phyloP scores from a whole-genome alignment of 2,113 vertebrate genomes.

The Pomatorhinus ruficollis region DNA sequence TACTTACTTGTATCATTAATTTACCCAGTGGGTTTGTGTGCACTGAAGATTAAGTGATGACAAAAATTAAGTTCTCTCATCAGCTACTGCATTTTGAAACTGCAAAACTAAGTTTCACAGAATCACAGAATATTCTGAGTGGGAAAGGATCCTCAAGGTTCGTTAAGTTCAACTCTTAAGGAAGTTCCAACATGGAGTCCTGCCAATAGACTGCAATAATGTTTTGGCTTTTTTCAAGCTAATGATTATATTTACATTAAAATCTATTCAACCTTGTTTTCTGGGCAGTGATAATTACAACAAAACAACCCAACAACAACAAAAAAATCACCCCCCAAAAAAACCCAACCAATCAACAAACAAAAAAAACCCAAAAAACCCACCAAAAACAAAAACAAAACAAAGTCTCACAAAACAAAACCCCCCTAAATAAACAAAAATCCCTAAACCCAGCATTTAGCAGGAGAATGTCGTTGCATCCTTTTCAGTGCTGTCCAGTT shows the following conservation, averaged over 20 bases:
- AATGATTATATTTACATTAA: not conserved
- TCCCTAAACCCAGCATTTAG: not conserved
- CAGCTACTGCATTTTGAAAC: not conserved
- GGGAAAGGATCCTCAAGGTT: not conserved
- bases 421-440: not conserved
- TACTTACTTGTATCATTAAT: not conserved
- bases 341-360: not conserved
- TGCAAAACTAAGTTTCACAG: not conserved
- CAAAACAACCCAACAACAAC: not conserved
- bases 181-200: not conserved
- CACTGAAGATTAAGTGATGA: not conserved
- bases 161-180: not conserved
- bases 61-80: conserved; percentile 1
- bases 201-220: not conserved
- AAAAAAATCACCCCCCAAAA: not conserved
- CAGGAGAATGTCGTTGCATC: not conserved
- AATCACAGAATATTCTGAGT: not conserved
- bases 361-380: not conserved
- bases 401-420: too few species aligned
- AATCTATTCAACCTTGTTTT: not conserved
- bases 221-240: not conserved
- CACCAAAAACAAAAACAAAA: too few species aligned
- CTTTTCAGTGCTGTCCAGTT: not conserved
- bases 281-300: not conserved
- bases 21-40: not conserved